Evolutionary conservation across 2,113 vertebrate genomes (phyloP), one percentile per base, ranked within the genome.

Genomic region (Xenopus borealis): DNA sequence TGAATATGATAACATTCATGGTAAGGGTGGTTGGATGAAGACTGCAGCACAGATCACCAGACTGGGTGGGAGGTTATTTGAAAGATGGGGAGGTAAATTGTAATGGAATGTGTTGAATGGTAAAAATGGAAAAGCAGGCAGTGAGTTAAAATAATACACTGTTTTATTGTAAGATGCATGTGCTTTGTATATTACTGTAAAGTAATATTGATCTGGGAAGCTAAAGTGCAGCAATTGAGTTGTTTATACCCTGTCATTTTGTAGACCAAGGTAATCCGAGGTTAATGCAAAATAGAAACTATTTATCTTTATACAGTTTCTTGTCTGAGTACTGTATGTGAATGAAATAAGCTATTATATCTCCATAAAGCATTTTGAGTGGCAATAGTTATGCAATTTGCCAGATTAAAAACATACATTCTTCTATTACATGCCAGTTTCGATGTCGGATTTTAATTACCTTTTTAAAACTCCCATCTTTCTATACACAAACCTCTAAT

Each of bases 131-230:
- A 58, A 19, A 40, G 33, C 33, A 9, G 33, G 33, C 17, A 58
- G 55, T n/a, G 17, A 17, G 55, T 5, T 17, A 58, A 58, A 19
- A 17, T 9, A 18, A 50, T 14, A 10, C 10, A 12, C 47, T 9
- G 47, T 50, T 50, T 50, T 50, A 50, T 50, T 50, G 14, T 16
- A 50, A 50, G 14, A 12, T 13, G 47, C 47, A 50, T 50, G 10
- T 10, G 20, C 2, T 53, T 53, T 12, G 10, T 68, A 20, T 68
- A 55, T 68, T 68, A 47, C 10, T 53, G 20, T 11, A 18, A 23
- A 53, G 47, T 27, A 13, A 44, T 72, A 72, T 72, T 66, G 71
- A 66, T 65, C 71, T 45, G 62, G 23, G 10, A 7, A 62, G 33
- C 33, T 3, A 27, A 7, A 47, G 44, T 46, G 11, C 69, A 71